Conservation (phyloP, 2,888 invertebrate species). For the Ophion costatus region DNA sequence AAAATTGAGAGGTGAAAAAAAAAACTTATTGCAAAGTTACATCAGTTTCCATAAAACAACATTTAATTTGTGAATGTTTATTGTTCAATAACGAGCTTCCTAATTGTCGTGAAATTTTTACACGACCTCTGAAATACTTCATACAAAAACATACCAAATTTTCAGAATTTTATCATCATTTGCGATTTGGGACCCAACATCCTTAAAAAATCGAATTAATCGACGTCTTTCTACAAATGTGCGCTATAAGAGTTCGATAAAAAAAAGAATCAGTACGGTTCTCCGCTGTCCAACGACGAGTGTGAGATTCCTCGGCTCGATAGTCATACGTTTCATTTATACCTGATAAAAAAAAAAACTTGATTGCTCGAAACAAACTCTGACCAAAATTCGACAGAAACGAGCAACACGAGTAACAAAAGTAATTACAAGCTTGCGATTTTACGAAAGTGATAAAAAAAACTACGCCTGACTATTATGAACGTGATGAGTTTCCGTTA, state of each 20-base stretch:
- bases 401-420: no score
- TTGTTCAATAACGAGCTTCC: no score
- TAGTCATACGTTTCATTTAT: neutral
- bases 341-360: neutral
- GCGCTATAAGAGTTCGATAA: neutral
- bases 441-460: neutral
- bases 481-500: slow-evolving; percentile 40
- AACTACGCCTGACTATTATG: slow-evolving; percentile 2
- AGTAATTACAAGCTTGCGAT: neutral
- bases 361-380: neutral
- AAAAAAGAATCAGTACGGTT: neutral
- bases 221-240: neutral
- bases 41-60: no score
- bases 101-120: no score
- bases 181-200: no score
- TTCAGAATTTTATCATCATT: no score
- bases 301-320: neutral
- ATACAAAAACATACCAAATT: no score
- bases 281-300: neutral
- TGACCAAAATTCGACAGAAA: neutral
- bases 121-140: no score
- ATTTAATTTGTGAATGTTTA: no score
- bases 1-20: no score
- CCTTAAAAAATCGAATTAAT: no score
- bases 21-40: no score